Evolutionary conservation across 2,113 vertebrate species (phyloP), one percentile per base, ranked within the genome.

Genomic region (Panthera uncia): DNA sequence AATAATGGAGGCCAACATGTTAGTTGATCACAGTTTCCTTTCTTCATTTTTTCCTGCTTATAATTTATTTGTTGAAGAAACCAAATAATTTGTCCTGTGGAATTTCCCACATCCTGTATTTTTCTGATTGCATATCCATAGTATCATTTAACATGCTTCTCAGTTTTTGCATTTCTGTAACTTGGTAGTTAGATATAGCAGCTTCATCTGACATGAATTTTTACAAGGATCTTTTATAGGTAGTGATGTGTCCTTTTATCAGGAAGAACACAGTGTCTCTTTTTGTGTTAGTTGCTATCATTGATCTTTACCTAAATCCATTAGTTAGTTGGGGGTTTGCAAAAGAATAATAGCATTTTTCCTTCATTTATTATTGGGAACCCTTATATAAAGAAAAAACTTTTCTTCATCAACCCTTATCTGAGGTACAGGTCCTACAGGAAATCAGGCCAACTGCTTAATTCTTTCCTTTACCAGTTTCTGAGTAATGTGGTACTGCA

Each of bases 31-130:
- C 33, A 66, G 7, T 23, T 76, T 3, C n/a, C 10, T 86, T 12
- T 9, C 41, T 6, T 29, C 21, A 36, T 2, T 65, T n/a, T 36
- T 83, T 31, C 4, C 38, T 79, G 18, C 0, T 55, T 86, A 14
- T 92, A 52, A 36, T 94, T 88, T 85, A 81, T 78, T 95, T 94
- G 50, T 83, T 48, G 27, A 41, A 48, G 57, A 92, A 96, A 38
- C 29, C 29, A 86, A 93, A 71, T 61, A 61, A 14, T 79, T 52
- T 93, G 36, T 83, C 45, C 79, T 79, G 3, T 83, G 5, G 29
- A 79, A 83, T 87, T 69, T 92, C 36, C 36, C 36, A 57, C 38
- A 50, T 82, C 94, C 38, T 86, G 21, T 11, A 45, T 86, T 68
- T 92, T 90, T 90, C 80, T 93, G 68, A 87, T 82, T 65, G 16